Base-by-base conservation (phyloP, 2,797 vertebrate genomes). In the Loris lydekkerianus region DNA sequence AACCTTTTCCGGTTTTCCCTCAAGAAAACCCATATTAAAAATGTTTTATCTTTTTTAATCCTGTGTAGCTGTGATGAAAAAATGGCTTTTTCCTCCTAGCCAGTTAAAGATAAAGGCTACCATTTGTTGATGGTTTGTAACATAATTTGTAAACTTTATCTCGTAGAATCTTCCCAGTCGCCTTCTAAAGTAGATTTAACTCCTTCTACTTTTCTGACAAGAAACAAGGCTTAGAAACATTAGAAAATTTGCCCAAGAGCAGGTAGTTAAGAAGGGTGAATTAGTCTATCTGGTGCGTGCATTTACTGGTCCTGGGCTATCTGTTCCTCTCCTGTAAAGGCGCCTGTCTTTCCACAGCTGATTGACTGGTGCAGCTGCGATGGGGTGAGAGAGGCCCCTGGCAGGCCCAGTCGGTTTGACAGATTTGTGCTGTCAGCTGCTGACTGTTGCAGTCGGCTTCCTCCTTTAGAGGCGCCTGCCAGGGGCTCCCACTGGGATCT, bases 371-470 rank as follows among this genome's bases (percentile, higher is more conserved):
- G 65, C 94, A 93, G 92, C 94, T 89, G 86, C 1, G 0, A 10
- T 80, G 11, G 14, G 17, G 8, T n/a, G 40, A 10, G 34, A 63
- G 83, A 89, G 92, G 72, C 78, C 87, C 91, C 63, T 7, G 25
- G 76, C 56, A 73, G 43, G 61, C 58, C 14, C 56, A 18, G 40
- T 29, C 73, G 49, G 34, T 53, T 70, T 88, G 86, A 89, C 49
- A 43, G 65, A 93, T 76, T 70, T 92, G 60, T 40, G 72, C 76
- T 46, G 81, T 46, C 95, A 94, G 80, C 93, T 89, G 92, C 72
- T 83, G 63, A 23, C 56, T 7, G 49, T 27, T 14, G 1, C 20
- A 61, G 69, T 25, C 78, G 20, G 65, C 3, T n/a, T 58, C n/a
- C 81, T 93, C 20, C 49, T 27, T 11, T 10, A 20, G 72, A 77